These are phyloP conservation scores for Drosophila arizonae DNA, from an alignment of 1,140 invertebrate species.

Conservation along the genomic window DNA sequence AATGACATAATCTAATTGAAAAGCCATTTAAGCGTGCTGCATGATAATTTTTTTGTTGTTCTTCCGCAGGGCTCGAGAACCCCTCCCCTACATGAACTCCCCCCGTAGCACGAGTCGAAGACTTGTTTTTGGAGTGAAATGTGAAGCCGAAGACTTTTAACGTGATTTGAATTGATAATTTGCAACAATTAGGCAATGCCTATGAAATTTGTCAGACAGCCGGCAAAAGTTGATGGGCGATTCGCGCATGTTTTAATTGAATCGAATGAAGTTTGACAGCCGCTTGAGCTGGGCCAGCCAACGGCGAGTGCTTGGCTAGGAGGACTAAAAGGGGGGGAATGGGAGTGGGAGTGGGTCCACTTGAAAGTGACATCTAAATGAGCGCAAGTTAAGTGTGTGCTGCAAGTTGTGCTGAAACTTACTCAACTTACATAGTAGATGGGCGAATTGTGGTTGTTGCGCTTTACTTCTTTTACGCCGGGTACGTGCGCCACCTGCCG, in stretches of 20 bases:
- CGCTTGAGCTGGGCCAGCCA: not conserved
- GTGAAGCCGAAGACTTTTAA: slow-evolving; percentile 30
- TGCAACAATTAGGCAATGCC: slow-evolving; percentile 63
- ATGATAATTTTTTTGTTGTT: slow-evolving; percentile 72
- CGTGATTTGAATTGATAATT: slow-evolving; percentile 81
- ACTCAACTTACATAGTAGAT: slow-evolving; percentile 15
- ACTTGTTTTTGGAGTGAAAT: not conserved
- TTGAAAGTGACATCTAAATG: slow-evolving; percentile 31
- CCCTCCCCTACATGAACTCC: not conserved
- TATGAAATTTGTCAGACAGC: slow-evolving; percentile 33
- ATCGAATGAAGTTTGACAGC: slow-evolving; percentile 57
- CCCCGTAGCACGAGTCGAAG: not conserved
- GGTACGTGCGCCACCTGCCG: slow-evolving; percentile 39
- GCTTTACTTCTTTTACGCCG: slow-evolving; percentile 1
- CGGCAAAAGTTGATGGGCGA: slow-evolving; percentile 7
- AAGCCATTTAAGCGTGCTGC: slow-evolving; percentile 79
- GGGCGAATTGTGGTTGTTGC: slow-evolving; percentile 5
- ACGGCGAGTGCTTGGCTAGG: not conserved
- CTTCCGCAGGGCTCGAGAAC: not conserved
- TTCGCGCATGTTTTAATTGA: slow-evolving; percentile 56
- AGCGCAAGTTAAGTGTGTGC: slow-evolving; percentile 16
- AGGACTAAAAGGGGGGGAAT: too few species aligned
- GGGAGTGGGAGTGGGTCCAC: not conserved
- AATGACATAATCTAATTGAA: slow-evolving; percentile 81
- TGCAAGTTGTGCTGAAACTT: slow-evolving; percentile 15